Percentiles rank a stretch among this genome's conserved stretches.
These are phyloP conservation scores for Tinamus guttatus DNA, from an alignment of 2,113 vertebrate species.

Conservation along the genomic window DNA sequence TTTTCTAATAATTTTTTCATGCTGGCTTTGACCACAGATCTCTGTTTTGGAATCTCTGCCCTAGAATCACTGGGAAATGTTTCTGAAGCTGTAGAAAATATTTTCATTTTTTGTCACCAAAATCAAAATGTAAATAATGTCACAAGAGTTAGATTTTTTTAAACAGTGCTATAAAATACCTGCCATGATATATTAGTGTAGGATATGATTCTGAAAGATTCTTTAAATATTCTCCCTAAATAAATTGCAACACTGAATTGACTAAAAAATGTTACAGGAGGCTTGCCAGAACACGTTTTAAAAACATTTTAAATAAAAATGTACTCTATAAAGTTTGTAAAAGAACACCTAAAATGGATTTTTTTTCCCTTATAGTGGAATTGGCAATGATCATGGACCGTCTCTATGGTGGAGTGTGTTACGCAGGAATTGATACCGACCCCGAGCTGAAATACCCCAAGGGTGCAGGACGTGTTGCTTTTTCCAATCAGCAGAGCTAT, in stretches of 20 bases:
- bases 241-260: not conserved
- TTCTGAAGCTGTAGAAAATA: not conserved
- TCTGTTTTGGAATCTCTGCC: not conserved
- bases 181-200: not conserved
- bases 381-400: conserved; percentile 99
- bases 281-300: not conserved
- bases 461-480: conserved; percentile 96
- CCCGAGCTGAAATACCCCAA: conserved; percentile 98
- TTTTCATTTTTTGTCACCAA: not conserved
- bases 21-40: not conserved
- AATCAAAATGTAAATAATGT: not conserved
- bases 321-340: not conserved
- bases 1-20: not conserved
- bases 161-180: not conserved
- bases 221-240: not conserved
- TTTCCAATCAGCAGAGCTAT: conserved; percentile 99
- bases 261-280: not conserved
- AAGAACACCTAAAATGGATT: not conserved
- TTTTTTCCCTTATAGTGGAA: conserved; percentile 83
- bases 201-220: not conserved
- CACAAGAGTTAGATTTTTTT: not conserved
- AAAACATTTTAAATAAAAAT: not conserved
- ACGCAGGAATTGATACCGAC: conserved; percentile 96
- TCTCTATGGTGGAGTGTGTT: conserved; percentile 97
- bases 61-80: not conserved